Conservation (phyloP, 2,888 invertebrate species). For the Noctuana brunneofusca region DNA sequence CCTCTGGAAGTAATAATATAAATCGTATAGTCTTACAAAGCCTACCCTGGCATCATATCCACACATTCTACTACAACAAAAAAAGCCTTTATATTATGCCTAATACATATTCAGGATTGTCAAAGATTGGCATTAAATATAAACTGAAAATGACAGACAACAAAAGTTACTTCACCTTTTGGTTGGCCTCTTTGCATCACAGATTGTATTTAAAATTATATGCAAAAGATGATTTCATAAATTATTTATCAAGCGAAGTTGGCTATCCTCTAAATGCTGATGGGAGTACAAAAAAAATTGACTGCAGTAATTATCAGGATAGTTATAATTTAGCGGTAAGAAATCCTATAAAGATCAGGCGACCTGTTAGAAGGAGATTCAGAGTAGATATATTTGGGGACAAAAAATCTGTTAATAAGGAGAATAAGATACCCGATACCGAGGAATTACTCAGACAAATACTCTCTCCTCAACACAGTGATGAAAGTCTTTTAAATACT, state of each 20-base stretch:
- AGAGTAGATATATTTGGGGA: constrained; percentile 76
- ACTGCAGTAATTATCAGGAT: constrained; percentile 77
- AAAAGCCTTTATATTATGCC: constrained; percentile 86
- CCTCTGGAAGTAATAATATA: constrained; percentile 53
- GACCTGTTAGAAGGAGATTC: constrained; percentile 78
- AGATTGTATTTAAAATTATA: constrained; percentile 88
- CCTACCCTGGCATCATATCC: constrained; percentile 87
- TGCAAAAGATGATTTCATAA: constrained; percentile 87
- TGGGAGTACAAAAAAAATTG: constrained; percentile 55
- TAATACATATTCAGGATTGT: constrained; percentile 78
- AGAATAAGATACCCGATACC: constrained; percentile 85
- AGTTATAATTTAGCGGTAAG: constrained; percentile 79
- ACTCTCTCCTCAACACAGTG: constrained; percentile 61
- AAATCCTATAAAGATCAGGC: constrained; percentile 64
- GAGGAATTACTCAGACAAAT: constrained; percentile 69
- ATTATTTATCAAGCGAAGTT: constrained; percentile 84
- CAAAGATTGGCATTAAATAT: constrained; percentile 85
- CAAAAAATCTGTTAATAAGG: constrained; percentile 85
- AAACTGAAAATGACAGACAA: constrained; percentile 89
- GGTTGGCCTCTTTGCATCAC: constrained; percentile 90
- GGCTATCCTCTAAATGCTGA: constrained; percentile 76
- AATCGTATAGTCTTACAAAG: constrained; percentile 78
- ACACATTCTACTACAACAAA: constrained; percentile 89
- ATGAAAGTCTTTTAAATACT: constrained; percentile 53
- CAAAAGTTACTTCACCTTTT: constrained; percentile 90